A percentile compares a stretch with the other conserved stretches of the same genome.
phyloP scores from a whole-genome alignment of 1,140 invertebrate species.

The Acyrthosiphon pisum region DNA sequence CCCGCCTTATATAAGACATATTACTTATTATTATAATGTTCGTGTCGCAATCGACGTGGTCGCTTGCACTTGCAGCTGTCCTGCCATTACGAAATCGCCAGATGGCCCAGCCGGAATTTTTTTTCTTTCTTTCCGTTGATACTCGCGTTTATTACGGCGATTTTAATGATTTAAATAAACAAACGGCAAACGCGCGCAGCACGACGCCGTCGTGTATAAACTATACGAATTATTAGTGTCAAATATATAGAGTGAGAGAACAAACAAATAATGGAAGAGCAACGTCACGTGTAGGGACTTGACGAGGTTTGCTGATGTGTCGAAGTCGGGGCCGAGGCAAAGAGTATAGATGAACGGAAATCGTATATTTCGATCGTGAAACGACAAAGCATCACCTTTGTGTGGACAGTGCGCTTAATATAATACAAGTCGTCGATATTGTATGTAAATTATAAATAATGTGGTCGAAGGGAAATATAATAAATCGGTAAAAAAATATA shows the following conservation, averaged over 20 bases:
- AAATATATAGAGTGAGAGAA: not conserved
- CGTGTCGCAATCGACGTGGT: conserved; percentile 11
- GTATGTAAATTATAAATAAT: not conserved
- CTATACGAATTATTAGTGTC: not conserved
- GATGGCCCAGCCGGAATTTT: conserved; percentile 16
- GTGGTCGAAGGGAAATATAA: not conserved
- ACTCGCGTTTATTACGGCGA: not conserved
- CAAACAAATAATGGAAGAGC: not conserved
- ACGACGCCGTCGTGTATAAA: not conserved
- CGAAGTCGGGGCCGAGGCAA: not conserved
- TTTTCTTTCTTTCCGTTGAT: not conserved
- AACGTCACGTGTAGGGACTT: not conserved
- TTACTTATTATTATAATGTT: conserved; percentile 10
- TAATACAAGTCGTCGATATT: conserved; percentile 4
- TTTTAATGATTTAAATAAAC: conserved; percentile 10
- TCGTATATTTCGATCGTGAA: not conserved
- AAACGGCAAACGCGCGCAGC: not conserved
- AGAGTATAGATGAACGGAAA: not conserved
- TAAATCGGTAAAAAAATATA: not conserved
- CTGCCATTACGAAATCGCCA: conserved; percentile 36
- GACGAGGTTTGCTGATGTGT: not conserved
- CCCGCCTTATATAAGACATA: not conserved
- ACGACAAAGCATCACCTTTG: conserved; percentile 20
- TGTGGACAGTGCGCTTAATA: not conserved
- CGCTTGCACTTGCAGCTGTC: conserved; percentile 43